phyloP scores from a whole-genome alignment of 2,113 vertebrate species.

The Sterrhoptilus dennistouni region DNA sequence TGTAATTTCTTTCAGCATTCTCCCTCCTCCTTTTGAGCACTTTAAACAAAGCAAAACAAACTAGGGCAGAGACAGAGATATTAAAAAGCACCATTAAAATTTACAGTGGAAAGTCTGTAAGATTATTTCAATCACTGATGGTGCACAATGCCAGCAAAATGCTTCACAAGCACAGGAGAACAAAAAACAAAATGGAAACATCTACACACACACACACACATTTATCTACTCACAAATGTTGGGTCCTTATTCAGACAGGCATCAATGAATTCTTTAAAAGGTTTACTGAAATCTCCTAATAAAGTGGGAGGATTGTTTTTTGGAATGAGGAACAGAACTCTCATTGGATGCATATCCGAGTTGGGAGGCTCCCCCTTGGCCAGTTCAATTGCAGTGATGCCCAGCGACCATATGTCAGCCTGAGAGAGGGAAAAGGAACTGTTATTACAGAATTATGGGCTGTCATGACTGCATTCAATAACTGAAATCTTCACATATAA shows the following conservation, averaged over 20 bases:
- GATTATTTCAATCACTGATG: neutral
- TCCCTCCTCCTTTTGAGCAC: neutral
- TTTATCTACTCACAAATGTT: conserved; percentile 81
- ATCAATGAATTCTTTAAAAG: conserved; percentile 93
- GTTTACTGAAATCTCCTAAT: conserved; percentile 88
- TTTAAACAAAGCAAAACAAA: neutral
- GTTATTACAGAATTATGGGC: neutral
- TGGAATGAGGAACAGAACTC: conserved; percentile 92
- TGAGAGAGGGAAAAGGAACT: conserved; percentile 41
- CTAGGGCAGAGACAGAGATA: neutral
- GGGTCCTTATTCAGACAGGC: conserved; percentile 93
- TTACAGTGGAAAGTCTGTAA: neutral
- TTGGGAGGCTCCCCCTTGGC: too few species aligned
- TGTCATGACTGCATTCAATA: neutral
- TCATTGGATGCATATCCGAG: conserved; percentile 92
- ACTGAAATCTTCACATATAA: neutral
- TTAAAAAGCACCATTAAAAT: neutral
- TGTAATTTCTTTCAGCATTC: neutral
- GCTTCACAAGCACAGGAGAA: neutral
- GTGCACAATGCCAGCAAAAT: neutral
- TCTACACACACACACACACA: neutral
- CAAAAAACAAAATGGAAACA: neutral
- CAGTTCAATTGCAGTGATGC: too few species aligned
- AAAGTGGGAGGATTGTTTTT: conserved; percentile 89
- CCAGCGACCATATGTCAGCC: too few species aligned